A percentile compares a stretch with the other conserved stretches of the same genome.
These are phyloP conservation scores for Mesochorus sp. DNA, from an alignment of 2,888 invertebrate genomes.

Conservation along the genomic window DNA sequence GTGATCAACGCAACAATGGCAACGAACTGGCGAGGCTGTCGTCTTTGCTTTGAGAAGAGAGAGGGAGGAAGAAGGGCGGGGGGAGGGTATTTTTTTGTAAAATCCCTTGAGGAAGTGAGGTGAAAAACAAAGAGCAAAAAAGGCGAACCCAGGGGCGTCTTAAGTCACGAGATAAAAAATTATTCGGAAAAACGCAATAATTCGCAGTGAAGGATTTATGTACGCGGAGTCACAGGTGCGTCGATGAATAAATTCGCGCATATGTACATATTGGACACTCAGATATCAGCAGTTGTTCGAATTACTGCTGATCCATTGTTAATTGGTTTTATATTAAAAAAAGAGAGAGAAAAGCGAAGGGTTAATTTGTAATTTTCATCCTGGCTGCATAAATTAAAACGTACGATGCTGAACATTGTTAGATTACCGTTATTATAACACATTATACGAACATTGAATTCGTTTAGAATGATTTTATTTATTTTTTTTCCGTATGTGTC, in stretches of 20 bases:
- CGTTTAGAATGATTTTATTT: not conserved
- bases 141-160: not conserved
- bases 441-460: not conserved
- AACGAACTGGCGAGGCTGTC: conserved; percentile 6
- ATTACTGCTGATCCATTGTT: too few species aligned
- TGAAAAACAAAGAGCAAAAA: not conserved
- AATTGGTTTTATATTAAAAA: too few species aligned
- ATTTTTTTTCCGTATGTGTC: too few species aligned
- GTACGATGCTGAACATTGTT: not conserved
- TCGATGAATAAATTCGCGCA: not conserved
- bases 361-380: too few species aligned
- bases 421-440: not conserved
- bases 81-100: too few species aligned
- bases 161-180: not conserved
- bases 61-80: not conserved
- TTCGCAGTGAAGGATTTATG: not conserved
- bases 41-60: not conserved
- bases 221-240: not conserved
- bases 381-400: not conserved
- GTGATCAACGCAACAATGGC: not conserved
- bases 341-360: too few species aligned
- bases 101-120: not conserved
- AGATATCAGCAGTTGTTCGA: not conserved
- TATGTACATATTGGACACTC: not conserved
- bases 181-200: too few species aligned